A percentile compares a stretch with the other conserved stretches of the same genome.
Conservation (phyloP, 2,888 invertebrate species). For the Sinelater perroti region DNA sequence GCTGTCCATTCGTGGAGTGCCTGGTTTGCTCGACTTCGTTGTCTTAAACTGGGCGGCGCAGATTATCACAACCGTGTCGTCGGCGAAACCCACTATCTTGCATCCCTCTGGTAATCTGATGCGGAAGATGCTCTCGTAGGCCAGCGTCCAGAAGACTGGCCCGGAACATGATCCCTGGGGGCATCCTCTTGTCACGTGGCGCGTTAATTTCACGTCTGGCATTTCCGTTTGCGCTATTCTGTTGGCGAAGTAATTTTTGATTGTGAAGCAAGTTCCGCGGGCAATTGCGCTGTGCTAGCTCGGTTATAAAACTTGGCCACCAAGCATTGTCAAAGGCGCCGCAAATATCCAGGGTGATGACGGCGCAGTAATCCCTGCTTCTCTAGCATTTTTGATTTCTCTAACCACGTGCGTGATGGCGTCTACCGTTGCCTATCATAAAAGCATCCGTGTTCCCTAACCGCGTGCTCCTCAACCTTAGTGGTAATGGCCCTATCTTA, state of each 20-base stretch:
- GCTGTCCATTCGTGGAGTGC: not conserved
- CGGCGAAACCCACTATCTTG: not conserved
- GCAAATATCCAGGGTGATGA: conserved; percentile 35
- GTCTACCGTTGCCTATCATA: conserved; percentile 18
- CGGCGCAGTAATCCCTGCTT: conserved; percentile 29
- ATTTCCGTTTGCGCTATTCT: conserved; percentile 10
- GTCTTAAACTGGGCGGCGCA: not conserved
- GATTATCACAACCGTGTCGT: not conserved
- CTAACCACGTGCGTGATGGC: conserved; percentile 12
- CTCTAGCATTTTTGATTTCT: conserved; percentile 12
- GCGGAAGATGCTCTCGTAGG: conserved; percentile 2
- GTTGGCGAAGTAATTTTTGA: conserved; percentile 2
- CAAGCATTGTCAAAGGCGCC: conserved; percentile 49
- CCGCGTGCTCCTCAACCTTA: not conserved
- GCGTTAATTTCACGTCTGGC: not conserved
- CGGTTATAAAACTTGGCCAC: conserved; percentile 40
- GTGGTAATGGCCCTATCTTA: conserved; percentile 18
- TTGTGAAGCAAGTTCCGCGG: not conserved
- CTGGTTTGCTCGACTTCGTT: not conserved
- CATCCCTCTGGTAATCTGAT: not conserved
- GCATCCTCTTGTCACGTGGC: not conserved
- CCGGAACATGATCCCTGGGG: not conserved
- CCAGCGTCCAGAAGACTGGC: not conserved
- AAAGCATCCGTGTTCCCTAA: not conserved
- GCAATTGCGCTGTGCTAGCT: not conserved